Evolutionary conservation across 2,113 vertebrate species (phyloP).

Genomic region (Choloepus hoffmanni): DNA sequence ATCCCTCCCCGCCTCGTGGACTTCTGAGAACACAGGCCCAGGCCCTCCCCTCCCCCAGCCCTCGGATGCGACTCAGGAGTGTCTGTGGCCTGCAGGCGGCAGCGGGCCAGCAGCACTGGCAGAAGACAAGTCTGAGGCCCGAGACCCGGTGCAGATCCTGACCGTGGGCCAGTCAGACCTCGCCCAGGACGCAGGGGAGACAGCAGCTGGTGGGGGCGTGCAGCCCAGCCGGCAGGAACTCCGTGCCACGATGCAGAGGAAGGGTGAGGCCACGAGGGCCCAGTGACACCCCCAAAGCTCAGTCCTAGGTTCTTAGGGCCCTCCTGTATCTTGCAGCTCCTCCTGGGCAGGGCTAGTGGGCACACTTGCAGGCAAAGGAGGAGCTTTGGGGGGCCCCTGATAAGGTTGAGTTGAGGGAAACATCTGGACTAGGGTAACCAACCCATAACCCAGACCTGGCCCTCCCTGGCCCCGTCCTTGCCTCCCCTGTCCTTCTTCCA

Average conservation of each 20-base stretch:
- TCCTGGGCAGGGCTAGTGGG: background rate
- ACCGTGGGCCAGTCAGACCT: constrained; percentile 79
- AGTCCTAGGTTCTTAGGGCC: constrained; percentile 41
- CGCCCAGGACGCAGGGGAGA: constrained; percentile 84
- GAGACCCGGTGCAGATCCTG: constrained; percentile 88
- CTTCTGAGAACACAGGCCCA: constrained; percentile 27
- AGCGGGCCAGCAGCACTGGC: constrained; percentile 90
- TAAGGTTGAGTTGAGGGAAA: background rate
- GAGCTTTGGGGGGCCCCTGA: background rate
- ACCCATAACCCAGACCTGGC: background rate
- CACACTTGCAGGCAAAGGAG: background rate
- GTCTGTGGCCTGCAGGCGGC: constrained; percentile 88
- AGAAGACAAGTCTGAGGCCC: constrained; percentile 89
- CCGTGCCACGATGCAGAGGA: constrained; percentile 96
- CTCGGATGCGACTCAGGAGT: constrained; percentile 62
- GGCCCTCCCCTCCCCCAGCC: background rate
- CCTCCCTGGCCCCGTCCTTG: too few species aligned
- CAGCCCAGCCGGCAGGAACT: constrained; percentile 95
- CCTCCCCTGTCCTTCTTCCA: background rate
- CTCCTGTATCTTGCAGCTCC: background rate
- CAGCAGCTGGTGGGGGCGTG: constrained; percentile 89
- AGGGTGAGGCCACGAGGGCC: constrained; percentile 89
- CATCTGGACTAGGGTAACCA: background rate
- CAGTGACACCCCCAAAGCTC: constrained; percentile 62
- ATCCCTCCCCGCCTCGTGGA: constrained; percentile 23